Evolutionary conservation across 2,888 invertebrate species (phyloP).

Genomic region (Acleris sparsana): DNA sequence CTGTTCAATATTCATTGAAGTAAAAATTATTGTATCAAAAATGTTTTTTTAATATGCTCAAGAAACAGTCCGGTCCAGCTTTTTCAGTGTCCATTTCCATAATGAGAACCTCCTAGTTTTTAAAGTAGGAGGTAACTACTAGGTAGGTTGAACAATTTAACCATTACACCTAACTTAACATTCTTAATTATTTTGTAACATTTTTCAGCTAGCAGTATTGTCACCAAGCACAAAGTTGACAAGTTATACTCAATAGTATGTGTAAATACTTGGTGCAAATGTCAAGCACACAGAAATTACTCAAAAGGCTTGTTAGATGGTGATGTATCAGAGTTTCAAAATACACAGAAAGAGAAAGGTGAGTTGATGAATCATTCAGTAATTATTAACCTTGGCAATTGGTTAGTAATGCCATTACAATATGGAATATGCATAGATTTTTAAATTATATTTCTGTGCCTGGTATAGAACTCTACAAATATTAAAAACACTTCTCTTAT

Average conservation of each 20-base stretch:
- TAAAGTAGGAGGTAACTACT: too few species aligned
- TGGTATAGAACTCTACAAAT: background rate
- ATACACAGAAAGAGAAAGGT: constrained; percentile 52
- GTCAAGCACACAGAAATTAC: constrained; percentile 48
- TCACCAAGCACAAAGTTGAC: constrained; percentile 4
- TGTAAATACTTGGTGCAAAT: constrained; percentile 13
- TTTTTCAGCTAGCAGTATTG: constrained; percentile 14
- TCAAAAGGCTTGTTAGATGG: constrained; percentile 51
- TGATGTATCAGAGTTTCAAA: constrained; percentile 43
- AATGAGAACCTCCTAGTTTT: too few species aligned
- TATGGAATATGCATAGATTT: too few species aligned
- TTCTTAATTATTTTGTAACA: too few species aligned
- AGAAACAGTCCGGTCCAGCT: too few species aligned
- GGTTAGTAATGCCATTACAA: background rate
- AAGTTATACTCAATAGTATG: background rate
- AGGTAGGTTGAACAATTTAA: too few species aligned
- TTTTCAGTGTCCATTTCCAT: too few species aligned
- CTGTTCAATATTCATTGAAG: too few species aligned
- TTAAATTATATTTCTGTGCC: too few species aligned
- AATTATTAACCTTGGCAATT: background rate
- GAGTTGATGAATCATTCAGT: constrained; percentile 14
- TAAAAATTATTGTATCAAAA: too few species aligned
- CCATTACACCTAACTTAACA: too few species aligned
- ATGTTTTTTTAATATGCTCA: too few species aligned
- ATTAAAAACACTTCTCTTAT: background rate